Conservation (phyloP, 2,797 vertebrate genomes). For the Notoglanidium macrostoma region DNA sequence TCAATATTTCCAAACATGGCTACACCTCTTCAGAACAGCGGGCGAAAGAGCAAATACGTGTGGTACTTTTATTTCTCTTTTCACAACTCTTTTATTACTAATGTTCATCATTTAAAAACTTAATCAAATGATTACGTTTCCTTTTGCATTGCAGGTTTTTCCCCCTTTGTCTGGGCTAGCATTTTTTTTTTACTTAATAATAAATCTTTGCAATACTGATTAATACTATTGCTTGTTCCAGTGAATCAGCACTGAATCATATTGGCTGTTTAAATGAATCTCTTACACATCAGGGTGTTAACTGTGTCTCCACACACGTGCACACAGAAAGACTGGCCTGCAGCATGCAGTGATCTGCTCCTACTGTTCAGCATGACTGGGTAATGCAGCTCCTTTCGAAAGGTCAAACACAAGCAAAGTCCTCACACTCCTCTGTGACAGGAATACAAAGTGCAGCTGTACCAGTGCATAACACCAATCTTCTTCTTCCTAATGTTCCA, state of each 20-base stretch:
- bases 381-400: conserved; percentile 21
- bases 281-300: conserved; percentile 5
- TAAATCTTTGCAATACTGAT: not conserved
- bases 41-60: not conserved
- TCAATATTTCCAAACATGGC: not conserved
- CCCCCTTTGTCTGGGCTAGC: not conserved
- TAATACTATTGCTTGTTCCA: not conserved
- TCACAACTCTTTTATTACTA: not conserved
- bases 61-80: not conserved
- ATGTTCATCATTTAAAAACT: not conserved
- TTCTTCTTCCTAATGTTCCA: not conserved
- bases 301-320: not conserved
- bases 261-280: not conserved
- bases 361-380: conserved; percentile 30
- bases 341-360: conserved; percentile 5
- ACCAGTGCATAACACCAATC: not conserved
- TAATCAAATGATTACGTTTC: not conserved
- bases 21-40: not conserved
- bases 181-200: not conserved
- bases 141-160: not conserved
- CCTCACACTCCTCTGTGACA: conserved; percentile 16
- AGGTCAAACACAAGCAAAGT: conserved; percentile 37
- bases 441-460: conserved; percentile 14
- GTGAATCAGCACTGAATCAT: not conserved
- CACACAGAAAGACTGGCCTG: not conserved